phyloP scores from a whole-genome alignment of 2,888 invertebrate genomes.

The Drosophila paracracens region DNA sequence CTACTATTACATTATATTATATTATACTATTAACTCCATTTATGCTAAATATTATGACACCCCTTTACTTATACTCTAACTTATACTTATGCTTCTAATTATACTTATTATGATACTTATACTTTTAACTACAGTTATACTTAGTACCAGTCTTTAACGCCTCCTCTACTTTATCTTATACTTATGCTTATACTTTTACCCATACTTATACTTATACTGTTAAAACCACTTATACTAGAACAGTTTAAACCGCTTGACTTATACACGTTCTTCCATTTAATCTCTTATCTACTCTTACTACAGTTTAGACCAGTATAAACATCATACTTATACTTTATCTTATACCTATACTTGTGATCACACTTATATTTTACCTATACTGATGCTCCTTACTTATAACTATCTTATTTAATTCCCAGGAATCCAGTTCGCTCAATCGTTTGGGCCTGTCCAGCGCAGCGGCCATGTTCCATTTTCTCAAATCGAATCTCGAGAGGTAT shows the following conservation, averaged over 20 bases:
- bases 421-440: slow-evolving; percentile 89
- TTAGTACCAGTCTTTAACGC: neutral
- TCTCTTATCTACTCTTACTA: neutral
- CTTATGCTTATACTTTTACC: slow-evolving; percentile 1
- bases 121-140: slow-evolving; percentile 1
- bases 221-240: neutral
- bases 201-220: neutral
- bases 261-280: neutral
- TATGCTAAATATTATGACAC: neutral
- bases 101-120: neutral
- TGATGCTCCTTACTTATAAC: neutral
- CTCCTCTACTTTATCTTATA: neutral
- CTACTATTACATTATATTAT: too few species aligned
- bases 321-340: neutral
- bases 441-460: slow-evolving; percentile 87
- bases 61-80: neutral
- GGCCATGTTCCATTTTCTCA: slow-evolving; percentile 86
- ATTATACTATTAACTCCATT: neutral
- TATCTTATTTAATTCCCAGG: slow-evolving; percentile 85
- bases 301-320: neutral
- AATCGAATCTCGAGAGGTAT: slow-evolving; percentile 82
- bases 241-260: neutral
- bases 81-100: neutral
- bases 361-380: neutral
- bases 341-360: neutral